Evolutionary conservation across 92 coral and sea anemone species (phyloP), one percentile per base, ranked within the genome.

Genomic region (Epizoanthus illoricatus): DNA sequence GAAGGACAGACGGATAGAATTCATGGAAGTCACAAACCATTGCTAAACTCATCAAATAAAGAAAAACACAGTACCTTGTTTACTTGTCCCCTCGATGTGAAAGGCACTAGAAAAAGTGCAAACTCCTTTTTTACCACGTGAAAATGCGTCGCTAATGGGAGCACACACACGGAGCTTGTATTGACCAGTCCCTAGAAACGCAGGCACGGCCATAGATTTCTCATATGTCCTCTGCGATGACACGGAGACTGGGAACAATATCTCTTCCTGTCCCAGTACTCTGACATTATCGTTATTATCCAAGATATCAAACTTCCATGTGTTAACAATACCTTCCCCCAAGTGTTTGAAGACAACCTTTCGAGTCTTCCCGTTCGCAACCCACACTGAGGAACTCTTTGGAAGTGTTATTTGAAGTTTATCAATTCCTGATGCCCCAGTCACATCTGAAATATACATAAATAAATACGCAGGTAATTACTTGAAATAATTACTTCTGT

Each of bases 291-390:
- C 90, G 69, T 63, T 54, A 43, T 11, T 33, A 69, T 87, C 75
- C 19, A 87, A 4, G 18, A 92, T 52, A 47, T 76, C 85, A 19
- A 85, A 18, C 21, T 17, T 79, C 97, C 97, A 92, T 0, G 65
- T 68, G 81, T 90, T 89, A 4, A 84, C 87, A 43, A 42, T 45
- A 3, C 85, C 86, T 17, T 75, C 88, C n/a, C 88, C 88, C 20
- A 39, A 69, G 68, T 73, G 84, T 12, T 67, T 79, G 64, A 92
- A 90, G 2, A 65, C 55, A 9, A 92, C 86, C 39, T 69, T 68
- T 43, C 97, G 84, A 24, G 85, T 5, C 59, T 85, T 92, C 17
- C 88, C 94, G 76, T 92, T 92, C 3, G 93, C 88, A 20, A 90
- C 92, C 97, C 97, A 92, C 57, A 92, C 56, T 49, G 90, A 85